These are phyloP conservation scores for Ophioderma brevispina DNA, from an alignment of 35 echinoderm and acorn worm genomes.

Conservation along the genomic window DNA sequence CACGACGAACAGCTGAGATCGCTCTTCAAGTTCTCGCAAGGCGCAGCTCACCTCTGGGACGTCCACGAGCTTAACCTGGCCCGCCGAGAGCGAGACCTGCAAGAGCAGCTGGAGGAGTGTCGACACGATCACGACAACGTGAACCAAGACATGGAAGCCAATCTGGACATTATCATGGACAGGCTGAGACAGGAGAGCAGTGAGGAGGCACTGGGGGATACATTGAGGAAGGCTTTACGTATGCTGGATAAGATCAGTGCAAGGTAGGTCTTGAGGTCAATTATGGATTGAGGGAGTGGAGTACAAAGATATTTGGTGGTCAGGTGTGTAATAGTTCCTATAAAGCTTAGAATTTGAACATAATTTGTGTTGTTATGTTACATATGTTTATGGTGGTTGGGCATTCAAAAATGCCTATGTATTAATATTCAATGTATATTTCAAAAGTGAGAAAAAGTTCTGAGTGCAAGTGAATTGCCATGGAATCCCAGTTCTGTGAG, in stretches of 20 bases:
- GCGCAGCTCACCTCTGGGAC: conserved; percentile 94
- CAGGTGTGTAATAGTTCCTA: too few relatives aligned
- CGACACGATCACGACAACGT: conserved; percentile 89
- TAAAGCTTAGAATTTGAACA: not conserved
- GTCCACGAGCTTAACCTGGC: conserved; percentile 89
- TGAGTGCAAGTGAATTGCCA: too few relatives aligned
- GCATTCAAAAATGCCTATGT: too few relatives aligned
- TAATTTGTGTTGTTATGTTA: not conserved
- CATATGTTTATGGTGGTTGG: not conserved
- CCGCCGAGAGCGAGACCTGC: conserved; percentile 68
- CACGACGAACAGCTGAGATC: conserved; percentile 52
- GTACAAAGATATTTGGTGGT: too few relatives aligned
- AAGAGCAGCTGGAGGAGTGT: conserved; percentile 85
- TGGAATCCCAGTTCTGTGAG: too few relatives aligned
- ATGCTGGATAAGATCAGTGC: conserved; percentile 84
- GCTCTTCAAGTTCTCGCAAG: conserved; percentile 94
- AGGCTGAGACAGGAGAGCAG: conserved; percentile 91
- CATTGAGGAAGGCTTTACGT: conserved; percentile 63
- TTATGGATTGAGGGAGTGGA: too few relatives aligned
- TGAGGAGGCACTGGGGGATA: conserved; percentile 75
- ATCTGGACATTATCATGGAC: conserved; percentile 94
- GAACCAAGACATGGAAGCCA: conserved; percentile 97
- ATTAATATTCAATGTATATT: too few relatives aligned
- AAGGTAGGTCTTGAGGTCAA: too few relatives aligned
- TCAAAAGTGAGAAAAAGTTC: too few relatives aligned